Conservation (phyloP, 2,888 invertebrate genomes). For the Beris chalybata region DNA sequence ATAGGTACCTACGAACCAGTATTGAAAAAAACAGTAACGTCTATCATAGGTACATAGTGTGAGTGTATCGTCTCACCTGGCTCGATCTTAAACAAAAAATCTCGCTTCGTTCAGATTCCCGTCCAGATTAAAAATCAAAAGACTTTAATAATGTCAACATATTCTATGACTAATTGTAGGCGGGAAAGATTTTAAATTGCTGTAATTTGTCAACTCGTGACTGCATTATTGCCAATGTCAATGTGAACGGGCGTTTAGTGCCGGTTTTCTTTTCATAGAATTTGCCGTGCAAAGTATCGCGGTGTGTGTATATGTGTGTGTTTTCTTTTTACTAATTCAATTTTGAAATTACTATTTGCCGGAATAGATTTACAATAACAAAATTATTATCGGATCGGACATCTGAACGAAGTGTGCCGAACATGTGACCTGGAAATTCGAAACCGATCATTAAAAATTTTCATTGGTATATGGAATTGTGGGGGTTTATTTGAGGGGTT, state of each 20-base stretch:
- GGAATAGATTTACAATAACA: constrained; percentile 10
- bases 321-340: constrained; percentile 28
- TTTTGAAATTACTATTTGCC: constrained; percentile 22
- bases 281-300: constrained; percentile 2
- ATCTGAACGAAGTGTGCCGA: constrained; percentile 28
- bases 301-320: not conserved
- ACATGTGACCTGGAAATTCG: constrained; percentile 27
- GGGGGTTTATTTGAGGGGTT: too few relatives aligned
- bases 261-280: constrained; percentile 17
- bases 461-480: too few relatives aligned
- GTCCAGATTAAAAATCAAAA: too few relatives aligned
- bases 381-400: constrained; percentile 12
- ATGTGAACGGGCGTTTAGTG: constrained; percentile 19
- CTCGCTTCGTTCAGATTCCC: too few relatives aligned
- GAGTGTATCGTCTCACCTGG: too few relatives aligned
- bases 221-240: constrained; percentile 31
- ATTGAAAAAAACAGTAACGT: too few relatives aligned
- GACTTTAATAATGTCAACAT: constrained; percentile 12
- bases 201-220: constrained; percentile 32
- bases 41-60: too few relatives aligned
- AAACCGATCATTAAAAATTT: constrained; percentile 15
- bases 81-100: too few relatives aligned
- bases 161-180: constrained; percentile 20
- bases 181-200: constrained; percentile 29
- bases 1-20: too few relatives aligned